Evolutionary conservation across 64 coral and sea anemone species (phyloP), one percentile per base, ranked within the genome.

Genomic region (Actinia equina): DNA sequence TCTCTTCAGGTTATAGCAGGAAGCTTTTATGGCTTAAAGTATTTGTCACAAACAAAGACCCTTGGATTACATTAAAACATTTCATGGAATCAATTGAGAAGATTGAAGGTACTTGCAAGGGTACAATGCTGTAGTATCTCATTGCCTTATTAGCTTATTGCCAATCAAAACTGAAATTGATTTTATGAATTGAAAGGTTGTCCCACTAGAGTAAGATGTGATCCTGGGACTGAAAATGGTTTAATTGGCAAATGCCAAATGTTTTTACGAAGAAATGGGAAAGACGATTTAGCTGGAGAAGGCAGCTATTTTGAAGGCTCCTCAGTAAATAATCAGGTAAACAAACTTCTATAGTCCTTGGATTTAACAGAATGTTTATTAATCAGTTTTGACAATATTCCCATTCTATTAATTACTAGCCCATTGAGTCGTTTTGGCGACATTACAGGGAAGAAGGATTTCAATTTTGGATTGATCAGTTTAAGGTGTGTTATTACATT

Each of bases 401-500:
- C 30, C 44, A 51, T 83, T 83, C 17, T 58, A 3, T 83, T 51
- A n/a, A 77, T 64, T 14, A 64, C 44, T 79, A 89, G 88, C 88
- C 88, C 82, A 89, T 89, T 69, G 88, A 89, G 67, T 82, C 79
- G 8, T 89, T 89, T 41, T 89, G 88, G 88, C 80, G 88, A 30
- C 58, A 83, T 67, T 89, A 51, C 44, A 82, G 88, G 79, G 88
- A 89, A 59, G 88, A 58, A 83, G 88, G 88, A 64, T 67, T 83
- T 61, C 88, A 89, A 81, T 89, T 89, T 67, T 89, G 88, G 88
- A 89, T 84, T 83, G 88, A 89, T 83, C 80, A 89, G 43, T 89
- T 89, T 61, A 89, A 89, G 88, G 61, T 89, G 49, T 83, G 77
- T 55, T 89, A 62, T 54, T 82, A 55, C 20, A 45, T 17, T 56